Base-by-base conservation (phyloP, 2,888 invertebrate genomes). In the Ormyrus nitidulus region DNA sequence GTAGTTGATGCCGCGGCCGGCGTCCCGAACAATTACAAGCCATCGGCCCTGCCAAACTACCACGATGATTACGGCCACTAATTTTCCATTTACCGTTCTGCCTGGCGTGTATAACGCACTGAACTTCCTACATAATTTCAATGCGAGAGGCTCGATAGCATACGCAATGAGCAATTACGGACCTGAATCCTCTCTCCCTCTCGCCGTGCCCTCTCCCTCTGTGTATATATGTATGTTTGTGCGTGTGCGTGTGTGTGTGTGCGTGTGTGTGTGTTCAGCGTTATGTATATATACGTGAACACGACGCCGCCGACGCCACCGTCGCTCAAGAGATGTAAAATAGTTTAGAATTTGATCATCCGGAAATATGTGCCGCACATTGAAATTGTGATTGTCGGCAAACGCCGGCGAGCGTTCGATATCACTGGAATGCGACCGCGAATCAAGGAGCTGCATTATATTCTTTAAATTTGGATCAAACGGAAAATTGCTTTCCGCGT, bases 111-210 rank as follows among this genome's bases (percentile, higher is more conserved):
- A 75, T 65, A 79, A 75, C 70, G 79, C 74, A 75, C 70, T 48
- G 73, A 76, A 74, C 77, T 73, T 77, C 65, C 74, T 65, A 74
- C 80, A 74, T 81, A 81, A 81, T 81, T 81, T 81, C 80, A 77
- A 74, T 77, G 77, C 79, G 54, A 65, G 74, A 49, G 53, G 62
- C 51, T 72, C 76, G 76, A 80, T 80, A 68, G 80, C 80, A 81
- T 81, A 77, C 80, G 77, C 77, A 74, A 81, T 77, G 77, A 77
- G 80, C 80, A 81, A 81, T 81, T 81, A 77, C 80, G 62, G 34
- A 4, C 49, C 44, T 64, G 11, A 5, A 34, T 70, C 64, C 68
- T 11, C 34, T 48, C 44, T 13, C n/a, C 13, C 65, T 19, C n/a
- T 65, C 44, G 10, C 49, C 34, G 5, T 34, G 3, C 34, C 34